Base-by-base conservation (phyloP, 1,140 invertebrate species). In the Forficula auricularia region DNA sequence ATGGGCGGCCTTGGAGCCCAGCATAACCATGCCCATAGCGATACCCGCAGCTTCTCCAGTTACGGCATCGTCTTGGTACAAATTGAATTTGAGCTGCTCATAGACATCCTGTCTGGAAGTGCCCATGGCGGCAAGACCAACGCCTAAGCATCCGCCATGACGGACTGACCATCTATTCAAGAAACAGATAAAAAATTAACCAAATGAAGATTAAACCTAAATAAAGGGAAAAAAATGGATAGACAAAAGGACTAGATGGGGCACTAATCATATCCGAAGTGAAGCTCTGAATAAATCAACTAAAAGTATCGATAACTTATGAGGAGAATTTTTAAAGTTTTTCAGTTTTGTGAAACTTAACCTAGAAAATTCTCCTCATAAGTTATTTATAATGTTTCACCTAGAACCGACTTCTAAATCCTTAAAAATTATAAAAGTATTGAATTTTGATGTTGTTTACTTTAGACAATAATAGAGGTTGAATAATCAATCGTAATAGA, bases 41-140 rank as follows among this genome's bases (percentile, higher is more conserved):
- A 96, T 82, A 44, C 90, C 94, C 46, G 95, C 94, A 16, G 94
- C 94, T 69, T 99, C 96, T 19, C 90, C 94, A 31, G 90, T 92
- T 0, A 98, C 88, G 3, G 96, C 96, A 66, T 99, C 95, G 65
- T 99, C 94, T 71, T 97, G 90, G 58, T 94, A 97, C 20, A 98
- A 67, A 62, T 92, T 95, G 55, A 89, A 90, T 58, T 96, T 96
- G 0, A 99, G 65, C 58, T 95, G 86, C 57, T 94, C 89, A 57
- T 96, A 98, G 13, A 96, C 79, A 58, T 95, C 88, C 52, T 82
- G 75, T 39, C 90, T 71, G 54, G 91, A 84, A 6, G 92, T 95
- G 8, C 94, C 94, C 87, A 98, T 95, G 2, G 91, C 92, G 30
- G 95, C 91, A 30, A 99, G 65, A 41, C 96, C 96, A 8, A 99